A percentile compares a stretch with the other conserved stretches of the same genome.
These are phyloP conservation scores for Drosophila eohydei DNA, from an alignment of 2,888 invertebrate species.

Conservation along the genomic window DNA sequence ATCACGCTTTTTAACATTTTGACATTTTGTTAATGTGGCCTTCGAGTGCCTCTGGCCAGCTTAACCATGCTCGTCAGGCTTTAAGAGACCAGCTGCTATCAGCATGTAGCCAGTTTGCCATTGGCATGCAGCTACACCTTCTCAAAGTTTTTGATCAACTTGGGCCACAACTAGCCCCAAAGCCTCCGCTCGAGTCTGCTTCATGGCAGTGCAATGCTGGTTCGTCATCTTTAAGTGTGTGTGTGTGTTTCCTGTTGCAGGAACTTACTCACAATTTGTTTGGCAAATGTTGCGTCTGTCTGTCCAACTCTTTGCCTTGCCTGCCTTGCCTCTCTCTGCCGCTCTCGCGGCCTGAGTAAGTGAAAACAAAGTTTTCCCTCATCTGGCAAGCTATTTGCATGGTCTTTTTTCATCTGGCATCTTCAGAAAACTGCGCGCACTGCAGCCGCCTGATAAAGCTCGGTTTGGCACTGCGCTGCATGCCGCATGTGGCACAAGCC, in stretches of 20 bases:
- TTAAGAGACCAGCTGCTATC: background rate
- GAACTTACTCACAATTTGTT: constrained; percentile 76
- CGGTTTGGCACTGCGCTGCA: constrained; percentile 32
- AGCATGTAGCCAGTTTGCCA: constrained; percentile 11
- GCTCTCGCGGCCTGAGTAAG: constrained; percentile 4
- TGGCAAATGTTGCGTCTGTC: constrained; percentile 67
- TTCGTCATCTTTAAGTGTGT: constrained; percentile 43
- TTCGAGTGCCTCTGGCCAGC: constrained; percentile 43
- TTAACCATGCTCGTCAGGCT: background rate
- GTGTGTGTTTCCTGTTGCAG: constrained; percentile 62
- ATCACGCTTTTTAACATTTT: constrained; percentile 72
- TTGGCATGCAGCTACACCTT: constrained; percentile 42
- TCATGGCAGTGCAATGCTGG: constrained; percentile 14
- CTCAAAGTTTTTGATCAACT: constrained; percentile 69
- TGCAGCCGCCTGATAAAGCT: constrained; percentile 62
- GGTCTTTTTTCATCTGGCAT: constrained; percentile 27
- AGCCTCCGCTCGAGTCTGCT: background rate
- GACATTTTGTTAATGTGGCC: constrained; percentile 80
- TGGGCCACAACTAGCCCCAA: constrained; percentile 12
- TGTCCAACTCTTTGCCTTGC: background rate
- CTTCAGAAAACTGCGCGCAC: constrained; percentile 21
- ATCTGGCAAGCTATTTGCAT: constrained; percentile 53
- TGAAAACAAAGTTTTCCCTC: constrained; percentile 59
- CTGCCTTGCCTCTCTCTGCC: background rate
- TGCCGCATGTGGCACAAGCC: constrained; percentile 58